A percentile compares a stretch with the other conserved stretches of the same genome.
These are phyloP conservation scores for Prolemur simus DNA, from an alignment of 2,113 vertebrate genomes.

Conservation along the genomic window DNA sequence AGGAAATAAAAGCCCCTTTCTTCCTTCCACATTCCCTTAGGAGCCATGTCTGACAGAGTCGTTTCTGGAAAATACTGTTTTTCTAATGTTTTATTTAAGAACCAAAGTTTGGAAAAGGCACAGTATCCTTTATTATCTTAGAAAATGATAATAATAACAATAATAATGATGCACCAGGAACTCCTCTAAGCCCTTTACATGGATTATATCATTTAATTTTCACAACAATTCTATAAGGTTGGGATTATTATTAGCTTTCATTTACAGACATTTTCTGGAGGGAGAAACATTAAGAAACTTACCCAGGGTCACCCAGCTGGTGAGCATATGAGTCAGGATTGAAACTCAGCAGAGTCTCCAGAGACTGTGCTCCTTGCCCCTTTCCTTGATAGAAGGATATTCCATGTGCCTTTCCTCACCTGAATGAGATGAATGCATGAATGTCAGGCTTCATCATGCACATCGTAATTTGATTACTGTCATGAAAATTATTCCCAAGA, in stretches of 20 bases:
- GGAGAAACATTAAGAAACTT: neutral
- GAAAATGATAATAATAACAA: neutral
- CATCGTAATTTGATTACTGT: neutral
- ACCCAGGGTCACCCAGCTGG: neutral
- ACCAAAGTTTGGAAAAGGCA: neutral
- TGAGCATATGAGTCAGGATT: neutral
- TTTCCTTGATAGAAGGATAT: neutral
- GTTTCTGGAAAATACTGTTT: neutral
- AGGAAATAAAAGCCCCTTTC: constrained; percentile 13
- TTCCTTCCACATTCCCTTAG: constrained; percentile 16
- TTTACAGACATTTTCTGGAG: neutral
- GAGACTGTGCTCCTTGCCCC: neutral
- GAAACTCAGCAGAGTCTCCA: neutral
- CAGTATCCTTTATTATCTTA: neutral
- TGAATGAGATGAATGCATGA: neutral
- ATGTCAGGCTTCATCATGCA: neutral
- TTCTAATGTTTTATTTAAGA: neutral
- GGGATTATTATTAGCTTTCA: neutral
- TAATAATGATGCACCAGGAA: neutral
- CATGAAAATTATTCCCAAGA: constrained; percentile 2
- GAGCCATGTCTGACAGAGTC: neutral
- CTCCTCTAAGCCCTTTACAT: neutral
- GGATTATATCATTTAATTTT: neutral
- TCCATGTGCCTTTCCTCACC: neutral
- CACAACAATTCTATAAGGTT: neutral